phyloP scores from a whole-genome alignment of 2,888 invertebrate species.

The Ommatoiulus sabulosus region DNA sequence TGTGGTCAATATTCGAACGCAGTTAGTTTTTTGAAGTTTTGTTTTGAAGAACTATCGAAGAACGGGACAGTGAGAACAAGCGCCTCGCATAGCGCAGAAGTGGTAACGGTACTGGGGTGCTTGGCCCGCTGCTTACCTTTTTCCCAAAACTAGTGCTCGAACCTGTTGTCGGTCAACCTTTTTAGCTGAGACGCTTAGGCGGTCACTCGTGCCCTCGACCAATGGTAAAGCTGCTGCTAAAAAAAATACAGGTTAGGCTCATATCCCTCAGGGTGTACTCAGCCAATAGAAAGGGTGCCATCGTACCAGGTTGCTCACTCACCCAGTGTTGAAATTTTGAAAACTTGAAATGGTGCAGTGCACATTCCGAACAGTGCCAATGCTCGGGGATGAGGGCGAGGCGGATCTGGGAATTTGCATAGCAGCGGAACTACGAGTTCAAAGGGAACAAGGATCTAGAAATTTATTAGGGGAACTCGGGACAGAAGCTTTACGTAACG shows the following conservation, averaged over 20 bases:
- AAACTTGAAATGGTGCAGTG: background rate
- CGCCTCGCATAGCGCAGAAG: background rate
- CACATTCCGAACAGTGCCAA: background rate
- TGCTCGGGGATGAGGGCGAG: background rate
- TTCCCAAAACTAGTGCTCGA: background rate
- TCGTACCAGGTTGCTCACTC: constrained; percentile 19
- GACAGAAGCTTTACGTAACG: too few relatives aligned
- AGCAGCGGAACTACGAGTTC: background rate
- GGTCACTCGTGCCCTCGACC: constrained; percentile 26
- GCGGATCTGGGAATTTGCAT: background rate
- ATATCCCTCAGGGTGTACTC: background rate
- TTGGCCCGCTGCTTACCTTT: background rate
- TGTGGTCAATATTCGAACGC: background rate
- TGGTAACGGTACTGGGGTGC: background rate
- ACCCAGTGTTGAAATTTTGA: background rate
- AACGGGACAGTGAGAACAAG: background rate
- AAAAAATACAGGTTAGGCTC: constrained; percentile 27
- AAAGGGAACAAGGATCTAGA: too few relatives aligned
- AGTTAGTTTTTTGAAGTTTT: background rate
- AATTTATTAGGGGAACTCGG: too few relatives aligned
- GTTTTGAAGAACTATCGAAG: background rate
- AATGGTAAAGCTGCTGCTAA: background rate
- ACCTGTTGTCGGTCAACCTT: constrained; percentile 28
- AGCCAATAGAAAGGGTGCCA: constrained; percentile 9
- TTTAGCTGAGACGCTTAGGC: background rate